These are phyloP conservation scores for Camponotus fellah DNA, from an alignment of 2,888 invertebrate genomes.

Conservation along the genomic window DNA sequence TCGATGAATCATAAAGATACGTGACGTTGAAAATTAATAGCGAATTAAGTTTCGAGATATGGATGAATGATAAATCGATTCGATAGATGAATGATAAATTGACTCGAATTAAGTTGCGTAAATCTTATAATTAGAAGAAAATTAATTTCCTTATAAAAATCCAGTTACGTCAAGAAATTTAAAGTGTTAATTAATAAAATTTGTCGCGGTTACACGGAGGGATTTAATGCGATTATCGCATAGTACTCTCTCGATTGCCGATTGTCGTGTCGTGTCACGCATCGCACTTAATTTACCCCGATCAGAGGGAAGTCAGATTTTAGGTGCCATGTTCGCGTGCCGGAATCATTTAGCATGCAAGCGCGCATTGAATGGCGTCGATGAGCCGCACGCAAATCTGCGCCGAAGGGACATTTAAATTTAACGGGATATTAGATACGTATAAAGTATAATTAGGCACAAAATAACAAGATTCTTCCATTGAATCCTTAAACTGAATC, in stretches of 20 bases:
- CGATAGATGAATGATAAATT: not conserved
- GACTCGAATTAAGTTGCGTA: not conserved
- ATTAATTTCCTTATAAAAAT: not conserved
- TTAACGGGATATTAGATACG: not conserved
- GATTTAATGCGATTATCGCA: conserved; percentile 28
- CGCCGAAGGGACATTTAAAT: not conserved
- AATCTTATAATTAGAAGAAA: not conserved
- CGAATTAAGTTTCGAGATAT: not conserved
- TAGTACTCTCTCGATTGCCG: conserved; percentile 17
- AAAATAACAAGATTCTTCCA: not conserved
- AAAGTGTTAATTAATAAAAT: not conserved
- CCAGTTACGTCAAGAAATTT: not conserved
- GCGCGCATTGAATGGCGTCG: conserved; percentile 44
- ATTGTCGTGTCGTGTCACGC: conserved; percentile 38
- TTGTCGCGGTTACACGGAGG: not conserved
- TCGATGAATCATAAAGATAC: not conserved
- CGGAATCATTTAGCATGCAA: conserved; percentile 54
- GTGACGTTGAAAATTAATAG: conserved; percentile 2
- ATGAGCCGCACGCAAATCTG: conserved; percentile 49
- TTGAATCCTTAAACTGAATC: not conserved
- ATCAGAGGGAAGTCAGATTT: conserved; percentile 19
- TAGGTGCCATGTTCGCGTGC: conserved; percentile 31
- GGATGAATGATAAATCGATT: not conserved
- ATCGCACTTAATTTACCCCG: conserved; percentile 39
- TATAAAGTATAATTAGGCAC: not conserved